phyloP scores from a whole-genome alignment of 92 coral and sea anemone species.

The Isaurus tuberculatus region DNA sequence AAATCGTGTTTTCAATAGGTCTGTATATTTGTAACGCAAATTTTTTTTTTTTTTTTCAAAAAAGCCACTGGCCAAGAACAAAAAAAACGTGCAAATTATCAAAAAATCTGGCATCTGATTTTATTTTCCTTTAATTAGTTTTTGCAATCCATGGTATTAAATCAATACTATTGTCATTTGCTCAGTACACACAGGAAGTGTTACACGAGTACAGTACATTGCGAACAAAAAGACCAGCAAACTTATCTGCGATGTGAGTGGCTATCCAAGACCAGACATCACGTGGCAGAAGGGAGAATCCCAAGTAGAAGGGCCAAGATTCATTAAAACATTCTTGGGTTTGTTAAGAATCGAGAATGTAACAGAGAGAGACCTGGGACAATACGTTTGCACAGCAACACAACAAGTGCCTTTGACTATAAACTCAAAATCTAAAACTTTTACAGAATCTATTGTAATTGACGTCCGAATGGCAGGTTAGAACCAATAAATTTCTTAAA shows the following conservation, averaged over 20 bases:
- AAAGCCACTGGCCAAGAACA: too few relatives aligned
- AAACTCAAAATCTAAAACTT: slow-evolving; percentile 26
- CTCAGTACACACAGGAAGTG: slow-evolving; percentile 17
- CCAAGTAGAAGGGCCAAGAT: background rate
- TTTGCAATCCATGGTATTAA: too few relatives aligned
- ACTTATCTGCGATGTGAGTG: slow-evolving; percentile 7
- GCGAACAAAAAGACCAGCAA: slow-evolving; percentile 11
- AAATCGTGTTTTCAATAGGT: too few relatives aligned
- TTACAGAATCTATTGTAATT: background rate
- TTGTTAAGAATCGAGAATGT: slow-evolving; percentile 22
- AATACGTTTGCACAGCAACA: slow-evolving; percentile 9
- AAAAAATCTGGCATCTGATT: too few relatives aligned
- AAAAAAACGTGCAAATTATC: too few relatives aligned
- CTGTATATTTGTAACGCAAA: too few relatives aligned
- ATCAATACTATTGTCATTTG: too few relatives aligned
- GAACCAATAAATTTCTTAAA: background rate
- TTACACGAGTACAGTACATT: slow-evolving; percentile 22
- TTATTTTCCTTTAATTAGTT: too few relatives aligned
- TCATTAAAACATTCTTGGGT: slow-evolving; percentile 10
- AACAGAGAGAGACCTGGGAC: slow-evolving; percentile 24
- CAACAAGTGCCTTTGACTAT: slow-evolving; percentile 12
- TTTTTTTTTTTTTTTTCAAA: too few relatives aligned
- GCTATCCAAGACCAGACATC: slow-evolving; percentile 30
- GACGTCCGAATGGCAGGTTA: slow-evolving; percentile 27
- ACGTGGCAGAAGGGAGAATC: slow-evolving; percentile 15